Evolutionary conservation across 1,140 invertebrate species (phyloP).

Genomic region (Drosophila obscura): DNA sequence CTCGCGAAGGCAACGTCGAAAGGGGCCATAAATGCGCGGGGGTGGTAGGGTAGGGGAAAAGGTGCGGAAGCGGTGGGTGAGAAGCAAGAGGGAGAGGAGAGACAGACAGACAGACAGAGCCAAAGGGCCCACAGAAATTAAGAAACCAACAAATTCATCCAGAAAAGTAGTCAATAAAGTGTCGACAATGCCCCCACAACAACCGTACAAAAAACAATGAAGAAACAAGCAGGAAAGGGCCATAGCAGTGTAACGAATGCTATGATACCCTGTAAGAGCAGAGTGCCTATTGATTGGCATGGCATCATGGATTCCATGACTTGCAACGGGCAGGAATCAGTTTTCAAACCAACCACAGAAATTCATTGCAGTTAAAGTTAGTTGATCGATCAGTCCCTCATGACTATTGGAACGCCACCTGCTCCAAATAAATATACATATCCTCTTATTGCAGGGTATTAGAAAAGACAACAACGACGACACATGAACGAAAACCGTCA

Average conservation of each 20-base stretch:
- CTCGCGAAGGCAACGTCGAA: conserved; percentile 4
- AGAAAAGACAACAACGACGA: conserved; percentile 35
- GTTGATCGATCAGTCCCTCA: no score
- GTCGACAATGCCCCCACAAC: conserved; percentile 77
- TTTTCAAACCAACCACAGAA: no score
- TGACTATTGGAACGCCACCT: no score
- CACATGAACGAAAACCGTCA: conserved; percentile 63
- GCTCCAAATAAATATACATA: no score
- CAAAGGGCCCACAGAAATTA: conserved; percentile 65
- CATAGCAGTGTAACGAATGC: background rate
- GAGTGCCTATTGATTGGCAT: no score
- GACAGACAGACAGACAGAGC: conserved; percentile 35
- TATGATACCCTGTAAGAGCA: no score
- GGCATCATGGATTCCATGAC: no score
- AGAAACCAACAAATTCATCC: conserved; percentile 83
- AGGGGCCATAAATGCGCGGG: conserved; percentile 5
- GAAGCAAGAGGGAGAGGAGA: conserved; percentile 45
- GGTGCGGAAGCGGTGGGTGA: conserved; percentile 51
- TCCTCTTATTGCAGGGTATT: background rate
- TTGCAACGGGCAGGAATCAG: no score
- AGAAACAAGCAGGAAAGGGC: conserved; percentile 34
- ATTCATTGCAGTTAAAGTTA: no score
- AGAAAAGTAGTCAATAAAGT: conserved; percentile 83
- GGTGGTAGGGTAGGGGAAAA: conserved; percentile 1
- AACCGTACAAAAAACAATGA: conserved; percentile 44